These are phyloP conservation scores for Struthidea cinerea DNA, from an alignment of 2,113 vertebrate genomes.

Conservation along the genomic window DNA sequence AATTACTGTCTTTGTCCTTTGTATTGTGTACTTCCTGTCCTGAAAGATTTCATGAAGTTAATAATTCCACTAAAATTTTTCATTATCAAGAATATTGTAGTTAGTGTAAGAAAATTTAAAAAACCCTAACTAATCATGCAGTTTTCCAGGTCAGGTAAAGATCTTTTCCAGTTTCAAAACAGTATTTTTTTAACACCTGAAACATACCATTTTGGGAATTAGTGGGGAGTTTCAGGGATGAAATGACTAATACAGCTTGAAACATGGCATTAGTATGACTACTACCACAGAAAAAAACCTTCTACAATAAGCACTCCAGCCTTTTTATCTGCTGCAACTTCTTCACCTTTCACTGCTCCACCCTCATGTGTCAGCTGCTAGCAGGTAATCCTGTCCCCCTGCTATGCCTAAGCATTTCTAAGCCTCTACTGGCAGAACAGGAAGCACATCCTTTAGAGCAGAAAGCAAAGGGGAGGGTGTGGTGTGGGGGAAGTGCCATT, in stretches of 20 bases:
- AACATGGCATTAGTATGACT: neutral
- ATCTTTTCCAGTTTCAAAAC: neutral
- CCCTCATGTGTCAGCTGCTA: neutral
- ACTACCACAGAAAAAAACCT: neutral
- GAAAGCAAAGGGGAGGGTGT: neutral
- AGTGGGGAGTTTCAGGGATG: neutral
- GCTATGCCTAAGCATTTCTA: neutral
- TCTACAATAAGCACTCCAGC: neutral
- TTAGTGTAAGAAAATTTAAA: neutral
- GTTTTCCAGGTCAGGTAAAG: neutral
- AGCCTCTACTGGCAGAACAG: neutral
- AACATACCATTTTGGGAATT: neutral
- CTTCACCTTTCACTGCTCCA: neutral
- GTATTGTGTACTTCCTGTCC: neutral
- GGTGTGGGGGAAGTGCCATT: accelerated
- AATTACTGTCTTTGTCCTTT: neutral
- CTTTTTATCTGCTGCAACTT: neutral
- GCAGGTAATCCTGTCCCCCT: neutral
- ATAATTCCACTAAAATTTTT: neutral
- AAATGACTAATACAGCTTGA: neutral
- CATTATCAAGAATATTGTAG: neutral
- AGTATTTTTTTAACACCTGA: neutral
- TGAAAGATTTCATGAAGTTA: neutral
- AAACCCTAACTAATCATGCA: neutral
- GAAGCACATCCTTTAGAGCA: neutral